These are phyloP conservation scores for Scaptomyza tumidula DNA, from an alignment of 2,888 invertebrate species.

Conservation along the genomic window DNA sequence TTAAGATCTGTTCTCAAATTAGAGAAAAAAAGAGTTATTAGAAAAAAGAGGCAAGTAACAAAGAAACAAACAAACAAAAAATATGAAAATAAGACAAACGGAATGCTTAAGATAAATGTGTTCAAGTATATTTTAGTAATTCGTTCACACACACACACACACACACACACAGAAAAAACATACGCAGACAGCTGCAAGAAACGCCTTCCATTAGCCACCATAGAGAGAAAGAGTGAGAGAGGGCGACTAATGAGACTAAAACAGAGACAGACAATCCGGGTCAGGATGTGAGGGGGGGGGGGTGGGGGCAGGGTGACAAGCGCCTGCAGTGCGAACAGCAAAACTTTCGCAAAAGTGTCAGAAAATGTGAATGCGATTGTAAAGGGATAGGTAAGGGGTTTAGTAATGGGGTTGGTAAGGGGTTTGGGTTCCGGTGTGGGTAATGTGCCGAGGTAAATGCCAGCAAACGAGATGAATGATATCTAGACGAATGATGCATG, in stretches of 20 bases:
- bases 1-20: slow-evolving; percentile 23
- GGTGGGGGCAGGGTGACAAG: slow-evolving; percentile 42
- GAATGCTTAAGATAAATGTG: slow-evolving; percentile 50
- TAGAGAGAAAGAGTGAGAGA: slow-evolving; percentile 2
- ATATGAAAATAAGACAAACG: background rate
- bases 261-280: slow-evolving; percentile 31
- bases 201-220: slow-evolving; percentile 71
- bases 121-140: slow-evolving; percentile 57
- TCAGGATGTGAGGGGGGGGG: slow-evolving; percentile 1
- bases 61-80: background rate
- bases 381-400: slow-evolving; percentile 10
- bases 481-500: slow-evolving; percentile 82
- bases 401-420: background rate
- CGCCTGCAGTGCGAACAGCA: slow-evolving; percentile 79
- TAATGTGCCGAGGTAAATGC: slow-evolving; percentile 77
- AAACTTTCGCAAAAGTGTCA: slow-evolving; percentile 81
- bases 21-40: slow-evolving; percentile 6
- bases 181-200: slow-evolving; percentile 60
- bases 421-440: slow-evolving; percentile 53
- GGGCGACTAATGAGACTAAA: slow-evolving; percentile 72
- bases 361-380: slow-evolving; percentile 80
- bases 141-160: slow-evolving; percentile 47
- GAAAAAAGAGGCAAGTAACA: background rate
- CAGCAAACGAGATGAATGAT: slow-evolving; percentile 80
- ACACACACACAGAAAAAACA: slow-evolving; percentile 63